Evolutionary conservation across 1,140 invertebrate species (phyloP), one percentile per base, ranked within the genome.

Genomic region (Heliconius eleuchia): DNA sequence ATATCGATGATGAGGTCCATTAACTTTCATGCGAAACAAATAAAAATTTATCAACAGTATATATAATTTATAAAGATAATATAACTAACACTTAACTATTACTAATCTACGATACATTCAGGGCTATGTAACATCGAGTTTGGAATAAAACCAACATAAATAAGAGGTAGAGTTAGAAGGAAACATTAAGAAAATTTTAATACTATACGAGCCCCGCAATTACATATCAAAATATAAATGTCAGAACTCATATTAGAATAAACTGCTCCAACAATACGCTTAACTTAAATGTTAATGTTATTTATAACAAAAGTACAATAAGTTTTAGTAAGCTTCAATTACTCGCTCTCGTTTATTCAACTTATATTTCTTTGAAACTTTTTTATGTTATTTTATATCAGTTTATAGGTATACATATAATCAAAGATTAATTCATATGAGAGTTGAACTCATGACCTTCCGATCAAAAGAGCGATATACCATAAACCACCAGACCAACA

Each of bases 41-140:
- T 16, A 16, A 46, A 46, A 76, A 85, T 76, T 75, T 27, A 66
- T 66, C 27, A 66, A 66, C 60, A 6, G 60, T 23, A 66, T 66
- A 66, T 27, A 66, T 27, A 88, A 82, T 90, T 86, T 85, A 89
- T 87, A 83, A 82, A 71, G 80, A 88, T 76, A 87, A 83, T 85
- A 85, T 88, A 88, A 78, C 88, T 92, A 92, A 94, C 87, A 92
- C 87, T 91, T 90, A 91, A 78, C 84, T 86, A 88, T 78, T 77
- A 79, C 86, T 92, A 94, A 82, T 78, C 91, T 92, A 94, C 88
- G 85, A 88, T 92, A 92, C 86, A 91, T 88, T 85, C 82, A 89
- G 90, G 87, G 86, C 84, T 88, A 82, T 88, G 66, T 81, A 82
- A 82, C 81, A 76, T 79, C 82, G 34, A 84, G 86, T 81, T 84